Evolutionary conservation across 1,140 invertebrate species (phyloP).

Genomic region (Aleiodes sp.): DNA sequence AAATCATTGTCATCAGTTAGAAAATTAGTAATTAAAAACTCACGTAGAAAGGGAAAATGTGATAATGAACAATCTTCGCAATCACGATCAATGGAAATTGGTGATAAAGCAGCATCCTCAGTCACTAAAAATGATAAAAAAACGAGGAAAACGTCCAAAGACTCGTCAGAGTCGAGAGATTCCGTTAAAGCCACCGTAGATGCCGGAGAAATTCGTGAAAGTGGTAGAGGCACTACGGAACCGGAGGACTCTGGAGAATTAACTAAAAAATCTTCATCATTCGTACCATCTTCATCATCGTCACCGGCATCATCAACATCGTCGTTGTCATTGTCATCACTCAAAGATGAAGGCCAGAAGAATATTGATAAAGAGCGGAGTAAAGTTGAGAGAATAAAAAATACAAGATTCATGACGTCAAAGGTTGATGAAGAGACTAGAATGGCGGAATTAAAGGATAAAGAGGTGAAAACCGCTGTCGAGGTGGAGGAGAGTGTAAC

Average conservation of each 20-base stretch:
- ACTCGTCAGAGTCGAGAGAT: conserved; percentile 32
- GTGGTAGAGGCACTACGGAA: no score
- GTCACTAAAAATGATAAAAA: conserved; percentile 24
- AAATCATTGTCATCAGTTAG: conserved; percentile 10
- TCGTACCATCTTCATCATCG: no score
- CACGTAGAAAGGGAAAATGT: conserved; percentile 15
- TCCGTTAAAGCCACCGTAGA: no score
- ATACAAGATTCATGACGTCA: conserved; percentile 59
- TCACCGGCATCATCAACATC: no score
- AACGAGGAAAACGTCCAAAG: conserved; percentile 29
- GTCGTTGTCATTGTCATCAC: no score
- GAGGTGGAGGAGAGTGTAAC: conserved; percentile 49
- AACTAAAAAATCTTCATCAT: background rate
- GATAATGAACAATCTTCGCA: background rate
- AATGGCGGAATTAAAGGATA: conserved; percentile 43
- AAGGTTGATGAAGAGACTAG: conserved; percentile 49
- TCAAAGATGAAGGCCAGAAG: conserved; percentile 33
- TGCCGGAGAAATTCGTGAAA: conserved; percentile 1
- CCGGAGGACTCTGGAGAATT: no score
- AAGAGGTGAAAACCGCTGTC: conserved; percentile 40
- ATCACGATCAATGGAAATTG: conserved; percentile 25
- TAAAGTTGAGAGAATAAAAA: conserved; percentile 48
- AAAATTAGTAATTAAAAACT: conserved; percentile 30
- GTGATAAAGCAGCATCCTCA: conserved; percentile 19
- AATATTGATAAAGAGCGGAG: conserved; percentile 32